A percentile compares a stretch with the other conserved stretches of the same genome.
Evolutionary conservation across 2,888 invertebrate genomes (phyloP).

Genomic region (Drosophila niveifrons): DNA sequence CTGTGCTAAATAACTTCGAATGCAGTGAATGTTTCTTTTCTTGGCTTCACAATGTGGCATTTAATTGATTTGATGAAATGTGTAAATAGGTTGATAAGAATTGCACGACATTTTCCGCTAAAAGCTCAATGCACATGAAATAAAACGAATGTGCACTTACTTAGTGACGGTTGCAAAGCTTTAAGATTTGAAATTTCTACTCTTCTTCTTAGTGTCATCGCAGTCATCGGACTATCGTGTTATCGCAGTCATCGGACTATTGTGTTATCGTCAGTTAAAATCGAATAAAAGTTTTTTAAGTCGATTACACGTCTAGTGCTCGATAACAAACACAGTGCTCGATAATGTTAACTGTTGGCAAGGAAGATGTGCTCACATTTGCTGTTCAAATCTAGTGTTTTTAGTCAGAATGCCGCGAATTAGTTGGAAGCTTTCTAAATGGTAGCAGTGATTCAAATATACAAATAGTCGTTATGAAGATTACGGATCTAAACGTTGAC

Average conservation of each 20-base stretch:
- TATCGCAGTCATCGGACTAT: not conserved
- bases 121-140: conserved; percentile 1
- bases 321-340: too few species aligned
- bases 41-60: conserved; percentile 35
- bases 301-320: conserved; percentile 5
- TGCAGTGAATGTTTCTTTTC: conserved; percentile 9
- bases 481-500: conserved; percentile 81
- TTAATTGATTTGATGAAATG: conserved; percentile 22
- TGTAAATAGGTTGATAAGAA: conserved; percentile 19
- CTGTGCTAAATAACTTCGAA: conserved; percentile 65
- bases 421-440: not conserved
- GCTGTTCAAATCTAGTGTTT: not conserved
- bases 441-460: conserved; percentile 1
- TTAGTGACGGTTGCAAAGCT: conserved; percentile 10
- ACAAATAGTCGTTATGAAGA: conserved; percentile 46
- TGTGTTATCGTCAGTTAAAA: not conserved
- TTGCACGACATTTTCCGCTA: not conserved
- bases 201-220: not conserved
- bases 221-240: not conserved
- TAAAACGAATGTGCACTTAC: not conserved
- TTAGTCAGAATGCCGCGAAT: conserved; percentile 6
- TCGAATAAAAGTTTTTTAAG: conserved; percentile 10
- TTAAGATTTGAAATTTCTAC: conserved; percentile 3
- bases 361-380: not conserved
- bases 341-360: too few species aligned